Base-by-base conservation (phyloP, 2,888 invertebrate genomes). In the Chrysolina americana region DNA sequence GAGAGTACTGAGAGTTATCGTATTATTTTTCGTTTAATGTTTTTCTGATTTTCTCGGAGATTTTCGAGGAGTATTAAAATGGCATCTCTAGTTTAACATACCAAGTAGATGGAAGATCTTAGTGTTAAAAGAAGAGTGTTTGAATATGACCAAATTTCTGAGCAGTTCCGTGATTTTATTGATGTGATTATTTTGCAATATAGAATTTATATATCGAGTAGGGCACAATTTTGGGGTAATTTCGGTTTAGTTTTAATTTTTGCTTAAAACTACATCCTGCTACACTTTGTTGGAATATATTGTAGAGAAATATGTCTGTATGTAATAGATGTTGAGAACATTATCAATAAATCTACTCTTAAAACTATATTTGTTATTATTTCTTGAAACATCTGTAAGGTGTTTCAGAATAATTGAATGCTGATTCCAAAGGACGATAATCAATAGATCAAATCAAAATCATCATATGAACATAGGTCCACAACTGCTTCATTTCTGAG, bases 321-420 rank as follows among this genome's bases (percentile, higher is more conserved):
- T 86, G 86, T 86, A 85, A 82, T 86, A 85, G 86, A 86, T 86
- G 86, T 86, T 86, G 84, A 84, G 81, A 82, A 83, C 80, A 81
- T 82, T 83, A 79, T 80, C 80, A 83, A 84, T 83, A 83, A 84
- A 83, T 73, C 66, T 76, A 75, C 76, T 78, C 78, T 77, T 75
- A 53, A 72, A 70, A 17, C 19, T 28, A 44, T 21, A 4, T 71
- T 59, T 47, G 56, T 65, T 17, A 68, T 56, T 65, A 19, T 19
- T 36, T 36, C 36, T n/a, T n/a, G n/a, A n/a, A n/a, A n/a, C n/a
- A n/a, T n/a, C n/a, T n/a, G n/a, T n/a, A n/a, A n/a, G n/a, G n/a
- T n/a, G n/a, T n/a, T n/a, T n/a, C n/a, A n/a, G n/a, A n/a, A n/a
- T n/a, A n/a, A n/a, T n/a, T n/a, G n/a, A n/a, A n/a, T n/a, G n/a